Evolutionary conservation across 2,888 invertebrate species (phyloP).

Genomic region (Drosophila gaucha): DNA sequence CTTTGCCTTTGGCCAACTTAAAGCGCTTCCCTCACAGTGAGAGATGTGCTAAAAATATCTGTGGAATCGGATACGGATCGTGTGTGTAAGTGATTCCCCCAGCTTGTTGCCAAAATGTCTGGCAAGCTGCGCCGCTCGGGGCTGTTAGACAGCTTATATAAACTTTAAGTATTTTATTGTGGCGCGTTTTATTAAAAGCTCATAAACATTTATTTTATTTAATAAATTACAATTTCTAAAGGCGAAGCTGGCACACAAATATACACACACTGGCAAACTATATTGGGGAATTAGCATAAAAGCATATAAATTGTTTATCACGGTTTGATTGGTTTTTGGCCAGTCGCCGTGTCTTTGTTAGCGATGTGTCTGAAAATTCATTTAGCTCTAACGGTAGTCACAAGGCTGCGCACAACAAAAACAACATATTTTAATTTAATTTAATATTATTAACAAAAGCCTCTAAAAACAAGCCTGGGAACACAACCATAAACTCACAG

Average conservation of each 20-base stretch:
- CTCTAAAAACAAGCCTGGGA: constrained; percentile 66
- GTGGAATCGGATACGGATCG: constrained; percentile 2
- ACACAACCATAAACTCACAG: constrained; percentile 61
- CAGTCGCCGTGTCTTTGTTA: constrained; percentile 45
- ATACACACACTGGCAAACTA: constrained; percentile 12
- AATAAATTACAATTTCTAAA: constrained; percentile 73
- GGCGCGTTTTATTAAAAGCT: constrained; percentile 77
- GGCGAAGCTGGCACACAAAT: constrained; percentile 28
- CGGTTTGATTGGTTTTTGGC: constrained; percentile 65
- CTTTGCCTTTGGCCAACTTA: constrained; percentile 29
- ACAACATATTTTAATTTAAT: constrained; percentile 69
- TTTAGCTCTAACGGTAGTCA: constrained; percentile 73
- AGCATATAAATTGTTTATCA: constrained; percentile 76
- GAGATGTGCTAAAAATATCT: constrained; percentile 40
- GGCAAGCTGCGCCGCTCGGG: constrained; percentile 20
- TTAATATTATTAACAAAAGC: constrained; percentile 80
- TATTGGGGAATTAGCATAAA: constrained; percentile 65
- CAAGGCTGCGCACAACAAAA: constrained; percentile 52
- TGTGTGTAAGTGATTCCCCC: constrained; percentile 22
- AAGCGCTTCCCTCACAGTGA: constrained; percentile 8
- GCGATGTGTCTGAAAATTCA: constrained; percentile 66
- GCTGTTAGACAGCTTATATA: constrained; percentile 61
- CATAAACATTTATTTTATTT: constrained; percentile 79
- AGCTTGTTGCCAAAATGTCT: constrained; percentile 73
- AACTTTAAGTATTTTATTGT: constrained; percentile 75